Evolutionary conservation across 2,888 invertebrate genomes (phyloP).

Genomic region (Caenorhabditis afra): DNA sequence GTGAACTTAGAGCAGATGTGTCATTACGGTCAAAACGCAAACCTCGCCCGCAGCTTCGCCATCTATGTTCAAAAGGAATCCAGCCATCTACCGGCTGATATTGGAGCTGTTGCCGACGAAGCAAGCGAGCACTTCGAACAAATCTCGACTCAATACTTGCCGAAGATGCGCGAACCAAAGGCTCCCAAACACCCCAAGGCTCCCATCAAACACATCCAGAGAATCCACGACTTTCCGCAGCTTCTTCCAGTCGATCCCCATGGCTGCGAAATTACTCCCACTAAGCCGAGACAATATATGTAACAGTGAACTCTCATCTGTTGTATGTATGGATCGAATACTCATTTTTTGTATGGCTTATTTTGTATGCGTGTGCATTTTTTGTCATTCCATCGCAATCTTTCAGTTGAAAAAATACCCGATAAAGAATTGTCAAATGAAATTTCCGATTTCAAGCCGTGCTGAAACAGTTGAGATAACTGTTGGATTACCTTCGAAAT

Average conservation of each 20-base stretch:
- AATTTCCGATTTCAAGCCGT: too few species aligned
- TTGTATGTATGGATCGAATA: neutral
- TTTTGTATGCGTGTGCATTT: too few species aligned
- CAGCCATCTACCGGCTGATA: neutral
- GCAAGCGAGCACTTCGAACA: conserved; percentile 19
- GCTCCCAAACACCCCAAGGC: neutral
- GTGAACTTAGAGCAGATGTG: conserved; percentile 25
- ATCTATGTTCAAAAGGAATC: conserved; percentile 14
- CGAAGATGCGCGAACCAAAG: neutral
- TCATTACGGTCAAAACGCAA: conserved; percentile 7
- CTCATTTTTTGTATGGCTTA: neutral
- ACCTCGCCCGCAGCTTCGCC: conserved; percentile 25
- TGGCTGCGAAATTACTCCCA: too few species aligned
- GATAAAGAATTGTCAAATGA: too few species aligned
- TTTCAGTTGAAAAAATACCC: too few species aligned
- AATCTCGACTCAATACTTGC: neutral
- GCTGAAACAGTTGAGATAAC: too few species aligned
- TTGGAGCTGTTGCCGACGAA: neutral
- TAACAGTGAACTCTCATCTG: too few species aligned
- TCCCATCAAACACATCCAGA: neutral
- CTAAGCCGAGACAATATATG: too few species aligned
- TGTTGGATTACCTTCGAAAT: too few species aligned
- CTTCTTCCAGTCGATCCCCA: too few species aligned
- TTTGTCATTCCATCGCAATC: too few species aligned
- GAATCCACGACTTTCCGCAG: too few species aligned